Evolutionary conservation across 1,140 invertebrate species (phyloP).

Genomic region (Teleopsis dalmanni): DNA sequence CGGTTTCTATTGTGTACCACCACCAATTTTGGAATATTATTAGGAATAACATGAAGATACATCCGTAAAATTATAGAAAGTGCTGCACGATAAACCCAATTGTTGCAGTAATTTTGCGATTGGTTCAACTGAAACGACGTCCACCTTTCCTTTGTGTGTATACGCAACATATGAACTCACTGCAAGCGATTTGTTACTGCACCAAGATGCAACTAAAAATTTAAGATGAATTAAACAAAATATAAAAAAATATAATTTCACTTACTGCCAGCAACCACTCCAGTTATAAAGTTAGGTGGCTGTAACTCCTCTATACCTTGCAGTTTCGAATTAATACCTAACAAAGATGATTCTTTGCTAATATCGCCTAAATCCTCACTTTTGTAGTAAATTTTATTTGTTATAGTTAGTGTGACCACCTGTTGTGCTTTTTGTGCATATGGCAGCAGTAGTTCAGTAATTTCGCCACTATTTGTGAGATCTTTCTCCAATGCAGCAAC

Average conservation of each 20-base stretch:
- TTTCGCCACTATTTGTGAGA: slow-evolving; percentile 28
- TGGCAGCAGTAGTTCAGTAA: slow-evolving; percentile 26
- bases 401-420: slow-evolving; percentile 30
- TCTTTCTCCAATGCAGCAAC: slow-evolving; percentile 30
- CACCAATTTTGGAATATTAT: too few relatives aligned
- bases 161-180: slow-evolving; percentile 28
- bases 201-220: slow-evolving; percentile 30
- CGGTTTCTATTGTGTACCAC: neutral
- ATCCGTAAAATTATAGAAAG: slow-evolving; percentile 24
- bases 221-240: neutral
- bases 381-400: slow-evolving; percentile 35
- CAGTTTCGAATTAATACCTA: slow-evolving; percentile 19
- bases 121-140: slow-evolving; percentile 26
- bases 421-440: slow-evolving; percentile 25
- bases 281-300: slow-evolving; percentile 35
- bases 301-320: slow-evolving; percentile 24
- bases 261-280: slow-evolving; percentile 34
- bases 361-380: slow-evolving; percentile 29
- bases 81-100: slow-evolving; percentile 19
- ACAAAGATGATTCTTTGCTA: slow-evolving; percentile 24
- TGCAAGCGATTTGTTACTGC: slow-evolving; percentile 20
- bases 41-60: slow-evolving; percentile 35
- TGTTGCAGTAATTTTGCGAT: slow-evolving; percentile 27
- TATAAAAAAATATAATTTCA: neutral
- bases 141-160: slow-evolving; percentile 30